Evolutionary conservation across 2,797 vertebrate species (phyloP).

Genomic region (Clarias fuscus): DNA sequence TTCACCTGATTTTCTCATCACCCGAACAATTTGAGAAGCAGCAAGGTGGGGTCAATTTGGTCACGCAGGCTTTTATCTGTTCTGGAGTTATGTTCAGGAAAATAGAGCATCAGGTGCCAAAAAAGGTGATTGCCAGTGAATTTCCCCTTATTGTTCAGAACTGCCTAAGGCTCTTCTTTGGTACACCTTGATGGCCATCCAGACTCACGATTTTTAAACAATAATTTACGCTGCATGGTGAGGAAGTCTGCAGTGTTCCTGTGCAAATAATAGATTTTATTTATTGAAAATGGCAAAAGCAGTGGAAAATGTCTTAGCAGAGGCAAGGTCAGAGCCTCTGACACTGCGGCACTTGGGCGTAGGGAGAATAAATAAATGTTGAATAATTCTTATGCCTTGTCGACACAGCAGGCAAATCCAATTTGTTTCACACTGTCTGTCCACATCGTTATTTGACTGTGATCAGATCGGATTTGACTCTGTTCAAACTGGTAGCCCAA

Average conservation of each 20-base stretch:
- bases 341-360: too few relatives aligned
- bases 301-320: slow-evolving; percentile 1
- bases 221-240: neutral
- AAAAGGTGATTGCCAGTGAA: slow-evolving; percentile 2
- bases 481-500: too few relatives aligned
- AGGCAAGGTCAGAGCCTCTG: neutral
- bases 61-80: slow-evolving; percentile 21
- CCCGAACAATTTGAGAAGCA: slow-evolving; percentile 27
- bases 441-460: too few relatives aligned
- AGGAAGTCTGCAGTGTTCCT: neutral
- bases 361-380: too few relatives aligned
- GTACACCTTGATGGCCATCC: too few relatives aligned
- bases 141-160: neutral
- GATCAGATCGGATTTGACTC: too few relatives aligned
- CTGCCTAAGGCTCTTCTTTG: too few relatives aligned
- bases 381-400: too few relatives aligned
- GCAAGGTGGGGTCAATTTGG: slow-evolving; percentile 9
- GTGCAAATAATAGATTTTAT: slow-evolving; percentile 3
- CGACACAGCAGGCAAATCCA: too few relatives aligned
- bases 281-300: slow-evolving; percentile 21
- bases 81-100: neutral
- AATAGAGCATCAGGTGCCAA: neutral
- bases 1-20: slow-evolving; percentile 31
- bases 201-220: neutral
- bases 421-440: too few relatives aligned